These are phyloP conservation scores for Neodiprion pinetum DNA, from an alignment of 1,140 invertebrate genomes.

Conservation along the genomic window DNA sequence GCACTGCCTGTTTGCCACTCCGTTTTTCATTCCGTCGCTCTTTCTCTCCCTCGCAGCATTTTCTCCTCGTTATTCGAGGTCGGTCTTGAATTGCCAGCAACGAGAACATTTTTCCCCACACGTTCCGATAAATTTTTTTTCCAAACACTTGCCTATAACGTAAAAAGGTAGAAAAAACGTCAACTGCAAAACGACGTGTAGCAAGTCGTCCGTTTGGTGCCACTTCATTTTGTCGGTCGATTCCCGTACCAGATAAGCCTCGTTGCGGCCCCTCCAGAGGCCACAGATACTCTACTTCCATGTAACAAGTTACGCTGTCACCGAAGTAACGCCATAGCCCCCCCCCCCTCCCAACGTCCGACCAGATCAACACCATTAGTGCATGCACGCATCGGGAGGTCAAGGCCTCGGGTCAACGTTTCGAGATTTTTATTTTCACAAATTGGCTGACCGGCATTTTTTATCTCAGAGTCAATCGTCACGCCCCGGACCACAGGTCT, in stretches of 20 bases:
- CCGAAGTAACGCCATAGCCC: neutral
- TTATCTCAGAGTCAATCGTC: too few species aligned
- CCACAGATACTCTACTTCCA: neutral
- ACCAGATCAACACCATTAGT: neutral
- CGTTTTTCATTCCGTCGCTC: neutral
- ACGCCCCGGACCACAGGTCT: too few species aligned
- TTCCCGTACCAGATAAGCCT: neutral
- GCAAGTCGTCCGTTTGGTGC: neutral
- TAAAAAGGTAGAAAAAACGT: too few species aligned
- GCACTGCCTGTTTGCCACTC: neutral
- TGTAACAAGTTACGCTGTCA: slow-evolving; percentile 2
- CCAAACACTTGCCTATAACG: too few species aligned
- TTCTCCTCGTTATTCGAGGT: neutral
- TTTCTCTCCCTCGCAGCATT: neutral
- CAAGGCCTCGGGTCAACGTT: too few species aligned
- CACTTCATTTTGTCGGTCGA: neutral
- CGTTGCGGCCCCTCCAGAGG: neutral
- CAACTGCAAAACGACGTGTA: too few species aligned
- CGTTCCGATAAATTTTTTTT: too few species aligned
- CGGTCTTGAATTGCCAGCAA: too few species aligned
- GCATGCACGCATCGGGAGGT: too few species aligned
- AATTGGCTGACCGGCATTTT: too few species aligned
- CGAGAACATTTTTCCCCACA: too few species aligned
- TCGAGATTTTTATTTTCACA: too few species aligned
- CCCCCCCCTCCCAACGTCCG: neutral